Conservation (phyloP, 2,113 vertebrate species). For the Shinisaurus crocodilurus region DNA sequence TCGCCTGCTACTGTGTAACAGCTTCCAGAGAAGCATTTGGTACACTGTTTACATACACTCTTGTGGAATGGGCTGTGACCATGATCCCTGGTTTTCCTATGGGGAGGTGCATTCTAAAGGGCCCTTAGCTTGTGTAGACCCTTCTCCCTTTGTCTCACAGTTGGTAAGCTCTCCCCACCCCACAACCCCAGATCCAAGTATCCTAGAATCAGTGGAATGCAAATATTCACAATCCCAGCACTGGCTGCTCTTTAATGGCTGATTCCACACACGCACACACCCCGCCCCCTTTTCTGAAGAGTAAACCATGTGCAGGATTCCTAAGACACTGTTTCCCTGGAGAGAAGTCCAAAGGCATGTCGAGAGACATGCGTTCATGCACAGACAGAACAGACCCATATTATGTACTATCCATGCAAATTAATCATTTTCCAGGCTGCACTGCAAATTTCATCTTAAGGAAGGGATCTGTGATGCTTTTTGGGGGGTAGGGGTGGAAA, state of each 20-base stretch:
- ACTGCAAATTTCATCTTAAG: slow-evolving; percentile 65
- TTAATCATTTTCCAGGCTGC: slow-evolving; percentile 70
- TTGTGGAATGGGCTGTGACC: background rate
- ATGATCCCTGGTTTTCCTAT: background rate
- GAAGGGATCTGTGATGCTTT: slow-evolving; percentile 57
- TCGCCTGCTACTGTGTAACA: background rate
- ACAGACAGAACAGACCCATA: background rate
- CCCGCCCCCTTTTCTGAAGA: background rate
- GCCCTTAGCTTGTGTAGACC: background rate
- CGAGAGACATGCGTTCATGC: slow-evolving; percentile 42
- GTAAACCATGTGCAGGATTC: slow-evolving; percentile 29
- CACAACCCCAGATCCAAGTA: no score
- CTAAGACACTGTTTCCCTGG: slow-evolving; percentile 31
- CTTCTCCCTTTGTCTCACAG: background rate
- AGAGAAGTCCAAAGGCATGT: slow-evolving; percentile 43
- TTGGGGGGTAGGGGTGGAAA: slow-evolving; percentile 10
- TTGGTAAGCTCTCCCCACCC: background rate
- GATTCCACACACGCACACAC: no score
- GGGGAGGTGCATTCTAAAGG: accelerated
- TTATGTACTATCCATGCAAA: slow-evolving; percentile 41
- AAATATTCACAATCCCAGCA: background rate
- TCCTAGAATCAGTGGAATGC: slow-evolving; percentile 9
- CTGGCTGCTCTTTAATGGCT: background rate
- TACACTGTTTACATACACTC: background rate
- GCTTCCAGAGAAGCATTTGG: background rate